Evolutionary conservation across 1,140 invertebrate species (phyloP).

Genomic region (Cyclina sinensis): DNA sequence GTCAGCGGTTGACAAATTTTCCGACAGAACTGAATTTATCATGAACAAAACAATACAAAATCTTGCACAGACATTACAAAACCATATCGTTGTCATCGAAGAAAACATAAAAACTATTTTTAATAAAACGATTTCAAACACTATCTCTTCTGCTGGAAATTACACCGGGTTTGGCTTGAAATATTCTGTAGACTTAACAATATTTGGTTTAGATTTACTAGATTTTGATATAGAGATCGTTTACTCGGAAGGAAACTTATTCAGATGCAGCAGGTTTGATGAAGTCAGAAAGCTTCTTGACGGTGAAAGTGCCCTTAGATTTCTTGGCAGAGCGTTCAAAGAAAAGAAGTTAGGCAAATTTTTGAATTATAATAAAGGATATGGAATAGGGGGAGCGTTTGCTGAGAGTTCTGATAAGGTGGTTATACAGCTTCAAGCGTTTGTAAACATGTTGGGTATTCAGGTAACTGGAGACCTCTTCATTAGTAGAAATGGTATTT

Average conservation of each 20-base stretch:
- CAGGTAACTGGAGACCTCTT: background rate
- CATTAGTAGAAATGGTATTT: background rate
- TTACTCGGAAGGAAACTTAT: slow-evolving; percentile 14
- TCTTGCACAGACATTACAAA: background rate
- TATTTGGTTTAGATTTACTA: background rate
- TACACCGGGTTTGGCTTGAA: too few relatives aligned
- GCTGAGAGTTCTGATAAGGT: background rate
- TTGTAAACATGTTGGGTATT: too few relatives aligned
- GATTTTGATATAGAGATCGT: slow-evolving; percentile 28
- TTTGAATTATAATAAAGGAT: background rate
- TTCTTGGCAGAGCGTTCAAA: background rate
- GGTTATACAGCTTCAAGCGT: background rate
- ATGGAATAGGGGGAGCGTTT: slow-evolving; percentile 18
- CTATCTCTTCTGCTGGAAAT: background rate
- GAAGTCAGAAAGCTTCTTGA: slow-evolving; percentile 27
- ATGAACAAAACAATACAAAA: background rate
- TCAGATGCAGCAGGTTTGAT: too few relatives aligned
- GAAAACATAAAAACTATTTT: slow-evolving; percentile 4
- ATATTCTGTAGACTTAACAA: too few relatives aligned
- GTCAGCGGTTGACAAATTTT: background rate
- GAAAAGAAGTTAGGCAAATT: slow-evolving; percentile 21
- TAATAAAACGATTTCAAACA: background rate
- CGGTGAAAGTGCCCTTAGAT: slow-evolving; percentile 14
- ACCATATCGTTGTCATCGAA: background rate
- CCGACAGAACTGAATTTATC: background rate